Percentiles rank a stretch among this genome's conserved stretches.
Conservation (phyloP, 2,797 vertebrate genomes). For the Micrastur ruficollis region DNA sequence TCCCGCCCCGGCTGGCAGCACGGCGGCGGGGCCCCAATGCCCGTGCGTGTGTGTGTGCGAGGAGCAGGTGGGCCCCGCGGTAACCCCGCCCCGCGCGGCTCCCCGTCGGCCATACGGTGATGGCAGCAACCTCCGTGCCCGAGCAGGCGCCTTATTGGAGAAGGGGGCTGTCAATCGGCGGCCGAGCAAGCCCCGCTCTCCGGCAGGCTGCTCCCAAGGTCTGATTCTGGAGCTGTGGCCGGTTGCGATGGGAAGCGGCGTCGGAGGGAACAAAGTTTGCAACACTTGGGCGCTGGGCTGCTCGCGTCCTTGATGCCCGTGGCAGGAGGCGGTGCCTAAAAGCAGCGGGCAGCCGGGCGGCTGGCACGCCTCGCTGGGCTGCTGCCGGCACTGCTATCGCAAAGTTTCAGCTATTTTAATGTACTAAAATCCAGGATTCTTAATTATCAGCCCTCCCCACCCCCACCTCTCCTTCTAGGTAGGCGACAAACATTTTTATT, state of each 20-base stretch:
- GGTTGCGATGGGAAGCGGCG: slow-evolving; percentile 62
- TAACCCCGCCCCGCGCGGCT: slow-evolving; percentile 52
- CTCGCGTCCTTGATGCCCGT: neutral
- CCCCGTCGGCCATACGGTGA: slow-evolving; percentile 36
- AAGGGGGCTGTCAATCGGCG: slow-evolving; percentile 57
- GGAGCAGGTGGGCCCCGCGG: slow-evolving; percentile 48
- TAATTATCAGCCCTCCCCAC: neutral
- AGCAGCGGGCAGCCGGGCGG: neutral
- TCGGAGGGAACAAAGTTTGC: slow-evolving; percentile 68
- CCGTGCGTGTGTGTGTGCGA: neutral
- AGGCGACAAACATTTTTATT: slow-evolving; percentile 26
- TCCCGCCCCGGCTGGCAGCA: neutral
- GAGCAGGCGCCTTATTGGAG: slow-evolving; percentile 64
- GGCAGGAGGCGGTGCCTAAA: neutral
- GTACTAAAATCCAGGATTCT: neutral
- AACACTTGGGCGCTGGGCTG: neutral
- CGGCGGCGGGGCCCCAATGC: neutral
- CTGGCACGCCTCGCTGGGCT: neutral
- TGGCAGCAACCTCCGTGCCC: slow-evolving; percentile 12
- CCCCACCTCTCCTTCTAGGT: slow-evolving; percentile 23
- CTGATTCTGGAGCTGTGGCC: neutral
- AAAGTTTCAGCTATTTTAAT: slow-evolving; percentile 39
- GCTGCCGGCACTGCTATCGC: neutral
- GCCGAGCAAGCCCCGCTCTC: neutral
- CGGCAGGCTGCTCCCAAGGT: neutral